These are phyloP conservation scores for Chiloscyllium plagiosum DNA, from an alignment of 2,113 vertebrate species.

Conservation along the genomic window DNA sequence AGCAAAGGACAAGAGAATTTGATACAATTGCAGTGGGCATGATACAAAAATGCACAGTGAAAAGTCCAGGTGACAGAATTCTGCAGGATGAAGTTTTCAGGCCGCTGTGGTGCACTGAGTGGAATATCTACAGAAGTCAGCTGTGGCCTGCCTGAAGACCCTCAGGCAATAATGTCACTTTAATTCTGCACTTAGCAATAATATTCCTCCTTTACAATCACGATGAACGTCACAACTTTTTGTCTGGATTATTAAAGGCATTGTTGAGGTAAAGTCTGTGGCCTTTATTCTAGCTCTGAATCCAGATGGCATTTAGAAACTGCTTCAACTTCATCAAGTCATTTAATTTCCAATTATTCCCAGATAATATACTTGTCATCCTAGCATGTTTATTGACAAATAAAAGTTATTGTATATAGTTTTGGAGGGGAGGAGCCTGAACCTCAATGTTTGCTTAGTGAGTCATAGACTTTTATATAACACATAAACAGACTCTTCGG, in stretches of 20 bases:
- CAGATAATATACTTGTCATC: neutral
- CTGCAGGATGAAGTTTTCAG: neutral
- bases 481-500: no score
- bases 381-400: neutral
- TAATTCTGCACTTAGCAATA: no score
- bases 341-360: neutral
- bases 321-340: neutral
- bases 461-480: neutral
- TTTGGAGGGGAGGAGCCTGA: neutral
- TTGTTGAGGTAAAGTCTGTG: neutral
- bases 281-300: neutral
- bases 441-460: neutral
- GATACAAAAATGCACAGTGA: neutral
- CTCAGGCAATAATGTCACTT: neutral
- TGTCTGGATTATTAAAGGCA: neutral
- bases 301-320: neutral
- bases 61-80: neutral
- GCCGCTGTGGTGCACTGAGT: neutral
- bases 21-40: neutral
- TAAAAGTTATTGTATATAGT: neutral
- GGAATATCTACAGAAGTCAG: neutral
- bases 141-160: neutral
- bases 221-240: neutral
- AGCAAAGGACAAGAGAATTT: neutral
- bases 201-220: neutral